These are phyloP conservation scores for Cryptocephalus moraei DNA, from an alignment of 2,888 invertebrate species.

Conservation along the genomic window DNA sequence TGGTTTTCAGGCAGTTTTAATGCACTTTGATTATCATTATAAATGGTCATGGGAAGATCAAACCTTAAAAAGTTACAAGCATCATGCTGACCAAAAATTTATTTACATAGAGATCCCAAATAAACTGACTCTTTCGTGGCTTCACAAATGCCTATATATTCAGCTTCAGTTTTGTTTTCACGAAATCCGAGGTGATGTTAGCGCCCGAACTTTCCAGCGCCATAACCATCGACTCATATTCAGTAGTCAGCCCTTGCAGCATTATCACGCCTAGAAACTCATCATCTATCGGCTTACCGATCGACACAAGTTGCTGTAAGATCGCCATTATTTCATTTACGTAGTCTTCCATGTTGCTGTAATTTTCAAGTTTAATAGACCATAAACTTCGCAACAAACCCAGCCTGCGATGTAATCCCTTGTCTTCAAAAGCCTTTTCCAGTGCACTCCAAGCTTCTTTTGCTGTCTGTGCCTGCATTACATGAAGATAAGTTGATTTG, in stretches of 20 bases:
- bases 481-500: slow-evolving; percentile 11
- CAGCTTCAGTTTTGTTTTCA: slow-evolving; percentile 9
- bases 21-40: no score
- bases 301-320: slow-evolving; percentile 9
- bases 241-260: slow-evolving; percentile 11
- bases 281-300: slow-evolving; percentile 12
- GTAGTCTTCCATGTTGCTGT: slow-evolving; percentile 12
- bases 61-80: no score
- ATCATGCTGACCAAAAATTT: slow-evolving; percentile 1
- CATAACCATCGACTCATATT: slow-evolving; percentile 11
- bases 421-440: slow-evolving; percentile 16
- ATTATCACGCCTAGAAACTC: slow-evolving; percentile 15
- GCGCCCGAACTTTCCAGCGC: slow-evolving; percentile 1
- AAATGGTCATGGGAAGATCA: no score
- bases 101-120: slow-evolving; percentile 1
- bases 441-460: slow-evolving; percentile 13
- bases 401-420: slow-evolving; percentile 10
- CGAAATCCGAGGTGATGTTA: neutral
- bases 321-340: slow-evolving; percentile 14
- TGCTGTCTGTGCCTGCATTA: slow-evolving; percentile 10
- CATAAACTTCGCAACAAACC: slow-evolving; percentile 7
- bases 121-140: slow-evolving; percentile 16
- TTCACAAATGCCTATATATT: slow-evolving; percentile 15
- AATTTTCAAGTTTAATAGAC: slow-evolving; percentile 9
- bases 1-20: no score